Percentiles rank a stretch among this genome's conserved stretches.
Evolutionary conservation across 2,888 invertebrate genomes (phyloP).

Genomic region (Cantharis nigra): DNA sequence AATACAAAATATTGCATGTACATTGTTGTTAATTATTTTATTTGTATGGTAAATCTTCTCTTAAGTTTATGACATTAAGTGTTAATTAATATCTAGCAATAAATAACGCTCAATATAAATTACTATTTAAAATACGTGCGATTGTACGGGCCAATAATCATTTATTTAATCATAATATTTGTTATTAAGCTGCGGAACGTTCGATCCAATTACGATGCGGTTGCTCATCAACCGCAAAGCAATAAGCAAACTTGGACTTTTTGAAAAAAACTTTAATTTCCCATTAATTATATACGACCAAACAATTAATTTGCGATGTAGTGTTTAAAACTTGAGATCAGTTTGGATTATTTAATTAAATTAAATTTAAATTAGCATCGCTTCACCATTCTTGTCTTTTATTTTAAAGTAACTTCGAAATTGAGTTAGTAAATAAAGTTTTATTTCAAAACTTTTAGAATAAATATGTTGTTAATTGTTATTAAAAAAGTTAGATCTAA

Average conservation of each 20-base stretch:
- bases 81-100: not conserved
- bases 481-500: conserved; percentile 14
- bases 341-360: conserved; percentile 32
- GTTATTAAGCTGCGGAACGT: conserved; percentile 19
- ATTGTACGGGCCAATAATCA: conserved; percentile 6
- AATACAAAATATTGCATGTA: not conserved
- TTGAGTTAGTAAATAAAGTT: conserved; percentile 28
- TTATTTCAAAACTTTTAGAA: conserved; percentile 16
- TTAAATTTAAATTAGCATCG: conserved; percentile 28
- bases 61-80: not conserved
- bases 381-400: conserved; percentile 14
- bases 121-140: conserved; percentile 21
- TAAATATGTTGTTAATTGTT: conserved; percentile 23
- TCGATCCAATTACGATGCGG: conserved; percentile 32
- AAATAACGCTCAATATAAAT: conserved; percentile 9
- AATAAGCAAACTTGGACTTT: conserved; percentile 37
- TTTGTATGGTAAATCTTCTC: not conserved
- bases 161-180: conserved; percentile 18
- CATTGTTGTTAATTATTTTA: not conserved
- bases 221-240: conserved; percentile 27
- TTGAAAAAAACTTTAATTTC: conserved; percentile 44
- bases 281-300: conserved; percentile 44
- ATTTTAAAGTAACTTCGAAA: conserved; percentile 22
- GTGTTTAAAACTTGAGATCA: conserved; percentile 31
- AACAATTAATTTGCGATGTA: conserved; percentile 40